A percentile compares a stretch with the other conserved stretches of the same genome.
Conservation (phyloP, 2,888 invertebrate genomes). For the Epirrhoe tristata region DNA sequence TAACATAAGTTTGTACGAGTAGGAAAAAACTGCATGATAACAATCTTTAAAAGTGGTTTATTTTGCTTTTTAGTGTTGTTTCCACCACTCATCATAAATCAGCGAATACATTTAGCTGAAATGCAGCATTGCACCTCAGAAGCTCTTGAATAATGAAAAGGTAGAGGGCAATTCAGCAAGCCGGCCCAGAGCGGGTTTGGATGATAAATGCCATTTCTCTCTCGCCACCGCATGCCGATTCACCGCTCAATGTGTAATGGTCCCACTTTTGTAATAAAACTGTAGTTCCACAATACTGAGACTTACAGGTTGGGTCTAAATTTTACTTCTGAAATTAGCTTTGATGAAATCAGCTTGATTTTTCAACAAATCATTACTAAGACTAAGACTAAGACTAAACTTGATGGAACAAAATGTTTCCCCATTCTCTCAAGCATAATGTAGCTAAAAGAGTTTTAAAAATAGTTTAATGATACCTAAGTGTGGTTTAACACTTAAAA, state of each 20-base stretch:
- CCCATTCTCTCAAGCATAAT: no score
- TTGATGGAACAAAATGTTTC: no score
- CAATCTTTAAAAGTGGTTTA: neutral
- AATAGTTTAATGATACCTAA: no score
- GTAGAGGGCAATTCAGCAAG: constrained; percentile 13
- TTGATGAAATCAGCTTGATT: no score
- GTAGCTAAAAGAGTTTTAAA: no score
- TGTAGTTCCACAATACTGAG: neutral
- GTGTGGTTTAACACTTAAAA: no score
- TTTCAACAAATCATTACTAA: no score
- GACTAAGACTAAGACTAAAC: no score
- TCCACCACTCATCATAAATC: neutral
- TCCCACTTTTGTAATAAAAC: constrained; percentile 1
- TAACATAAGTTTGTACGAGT: no score
- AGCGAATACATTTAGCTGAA: neutral
- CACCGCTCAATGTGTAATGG: constrained; percentile 1
- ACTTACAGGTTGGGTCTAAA: neutral
- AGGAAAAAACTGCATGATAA: neutral
- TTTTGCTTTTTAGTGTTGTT: neutral
- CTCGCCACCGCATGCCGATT: constrained; percentile 9
- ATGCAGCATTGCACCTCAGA: constrained; percentile 4
- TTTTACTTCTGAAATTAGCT: no score
- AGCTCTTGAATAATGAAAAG: constrained; percentile 19
- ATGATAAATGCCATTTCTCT: constrained; percentile 23
- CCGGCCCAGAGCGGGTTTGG: constrained; percentile 17